Percentiles rank a stretch among this genome's conserved stretches.
These are phyloP conservation scores for Masnerella sp. DNA, from an alignment of 2,888 invertebrate species.

Conservation along the genomic window DNA sequence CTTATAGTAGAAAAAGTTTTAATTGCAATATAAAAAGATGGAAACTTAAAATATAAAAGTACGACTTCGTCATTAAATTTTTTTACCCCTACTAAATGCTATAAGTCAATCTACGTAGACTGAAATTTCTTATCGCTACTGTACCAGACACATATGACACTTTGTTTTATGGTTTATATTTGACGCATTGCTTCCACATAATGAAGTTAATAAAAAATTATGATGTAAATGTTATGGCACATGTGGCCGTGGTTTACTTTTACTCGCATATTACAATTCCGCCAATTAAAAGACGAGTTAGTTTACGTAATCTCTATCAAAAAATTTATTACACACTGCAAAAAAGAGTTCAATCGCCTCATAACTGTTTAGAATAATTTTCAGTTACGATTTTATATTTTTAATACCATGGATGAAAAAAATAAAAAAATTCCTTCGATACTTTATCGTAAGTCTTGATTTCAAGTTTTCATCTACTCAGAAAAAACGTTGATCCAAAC, in stretches of 20 bases:
- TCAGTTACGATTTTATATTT: too few species aligned
- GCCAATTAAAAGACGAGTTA: constrained; percentile 15
- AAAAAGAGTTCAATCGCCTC: too few species aligned
- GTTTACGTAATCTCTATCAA: background rate
- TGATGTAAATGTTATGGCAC: constrained; percentile 36
- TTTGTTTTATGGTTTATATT: constrained; percentile 36
- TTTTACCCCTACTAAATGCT: too few species aligned
- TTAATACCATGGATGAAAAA: too few species aligned
- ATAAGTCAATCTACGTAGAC: background rate
- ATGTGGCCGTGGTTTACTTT: constrained; percentile 21
- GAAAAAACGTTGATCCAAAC: background rate
- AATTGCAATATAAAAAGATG: too few species aligned
- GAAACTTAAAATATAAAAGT: too few species aligned
- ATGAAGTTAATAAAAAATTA: constrained; percentile 36
- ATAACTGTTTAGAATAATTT: too few species aligned
- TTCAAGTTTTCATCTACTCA: background rate
- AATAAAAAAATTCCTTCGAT: too few species aligned
- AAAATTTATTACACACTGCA: constrained; percentile 8
- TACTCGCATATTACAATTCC: constrained; percentile 8
- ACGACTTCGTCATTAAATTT: too few species aligned
- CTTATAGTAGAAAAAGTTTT: too few species aligned
- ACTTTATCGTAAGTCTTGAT: too few species aligned
- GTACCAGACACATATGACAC: constrained; percentile 36
- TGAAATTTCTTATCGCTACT: constrained; percentile 26
- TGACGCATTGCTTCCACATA: constrained; percentile 41